Base-by-base conservation (phyloP, 2,888 invertebrate species). In the Eristalis tenax region DNA sequence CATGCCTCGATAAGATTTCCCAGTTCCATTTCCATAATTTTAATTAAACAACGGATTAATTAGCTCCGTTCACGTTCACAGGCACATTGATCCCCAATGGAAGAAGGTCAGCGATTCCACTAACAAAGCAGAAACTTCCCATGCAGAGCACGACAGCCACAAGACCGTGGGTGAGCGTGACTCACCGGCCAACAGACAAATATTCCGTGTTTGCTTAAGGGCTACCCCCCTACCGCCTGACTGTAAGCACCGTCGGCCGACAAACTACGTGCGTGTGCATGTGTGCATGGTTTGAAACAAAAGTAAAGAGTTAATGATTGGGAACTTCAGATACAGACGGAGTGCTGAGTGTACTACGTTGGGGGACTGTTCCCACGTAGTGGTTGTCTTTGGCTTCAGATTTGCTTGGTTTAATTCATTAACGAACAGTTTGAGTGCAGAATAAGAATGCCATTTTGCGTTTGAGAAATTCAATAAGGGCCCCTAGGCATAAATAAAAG, bases 111-210 rank as follows among this genome's bases (percentile, higher is more conserved):
- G 38, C 28, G 40, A 28, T 64, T 64, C 40, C 56, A 78, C 70
- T 78, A 57, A 28, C 56, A 78, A 6, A 64, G 28, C 10, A 43
- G 35, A 43, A 26, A 71, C 57, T 50, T 71, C 32, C 18, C 32
- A 50, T 66, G 35, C 73, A 43, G 64, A 73, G 15, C 59, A 18
- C 56, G 70, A 38, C 56, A 26, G 15, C 18, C 15, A 22, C 28
- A 61, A 64, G 70, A 57, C 56, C 66, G 79, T 73, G 79, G 79
- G 79, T 73, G 79, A 73, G 43, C 50, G 23, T 80, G 79, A 80
- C 32, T 80, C 78, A 65, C 43, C 32, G 18, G 8, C 50, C 50
- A 50, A 26, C 26, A 65, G n/a, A 56, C 28, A 26, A 22, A 61
- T 4, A 38, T 59, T 64, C 38, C 40, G 35, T 79, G 65, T 73